Percentiles rank a stretch among this genome's conserved stretches.
Conservation (phyloP, 2,797 vertebrate genomes). For the Alcedo atthis region DNA sequence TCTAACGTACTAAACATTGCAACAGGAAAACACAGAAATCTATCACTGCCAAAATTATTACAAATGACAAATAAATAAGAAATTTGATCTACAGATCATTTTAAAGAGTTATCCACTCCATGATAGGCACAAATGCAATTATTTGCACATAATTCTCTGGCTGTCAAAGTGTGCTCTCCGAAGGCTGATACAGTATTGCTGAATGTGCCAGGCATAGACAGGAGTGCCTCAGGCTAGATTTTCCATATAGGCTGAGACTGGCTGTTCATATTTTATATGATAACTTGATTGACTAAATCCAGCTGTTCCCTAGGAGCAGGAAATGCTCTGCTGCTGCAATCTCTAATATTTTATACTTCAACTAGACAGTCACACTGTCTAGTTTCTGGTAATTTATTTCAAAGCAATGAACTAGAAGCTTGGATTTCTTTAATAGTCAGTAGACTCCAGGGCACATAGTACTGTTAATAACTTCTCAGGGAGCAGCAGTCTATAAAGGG, state of each 20-base stretch:
- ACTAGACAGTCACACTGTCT: background rate
- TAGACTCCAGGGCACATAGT: background rate
- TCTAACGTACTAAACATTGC: background rate
- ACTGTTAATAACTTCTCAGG: background rate
- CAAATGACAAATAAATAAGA: background rate
- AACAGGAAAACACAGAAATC: background rate
- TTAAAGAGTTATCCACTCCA: background rate
- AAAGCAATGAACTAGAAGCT: background rate
- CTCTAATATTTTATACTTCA: background rate
- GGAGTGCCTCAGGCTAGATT: conserved; percentile 63
- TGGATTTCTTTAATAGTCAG: background rate
- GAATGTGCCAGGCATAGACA: background rate
- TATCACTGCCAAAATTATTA: background rate
- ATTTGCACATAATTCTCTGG: background rate
- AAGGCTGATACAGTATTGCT: background rate
- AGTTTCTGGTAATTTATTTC: background rate
- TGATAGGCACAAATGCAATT: background rate
- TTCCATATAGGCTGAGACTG: conserved; percentile 41
- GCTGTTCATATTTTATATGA: background rate
- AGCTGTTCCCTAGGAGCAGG: conserved; percentile 6
- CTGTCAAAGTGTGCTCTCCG: background rate
- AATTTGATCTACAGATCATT: background rate
- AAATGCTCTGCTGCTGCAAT: background rate
- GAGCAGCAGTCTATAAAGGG: background rate
- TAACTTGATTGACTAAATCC: conserved; percentile 44